Percentiles rank a stretch among this genome's conserved stretches.
Conservation (phyloP, 2,113 vertebrate genomes). For the Alces alces region DNA sequence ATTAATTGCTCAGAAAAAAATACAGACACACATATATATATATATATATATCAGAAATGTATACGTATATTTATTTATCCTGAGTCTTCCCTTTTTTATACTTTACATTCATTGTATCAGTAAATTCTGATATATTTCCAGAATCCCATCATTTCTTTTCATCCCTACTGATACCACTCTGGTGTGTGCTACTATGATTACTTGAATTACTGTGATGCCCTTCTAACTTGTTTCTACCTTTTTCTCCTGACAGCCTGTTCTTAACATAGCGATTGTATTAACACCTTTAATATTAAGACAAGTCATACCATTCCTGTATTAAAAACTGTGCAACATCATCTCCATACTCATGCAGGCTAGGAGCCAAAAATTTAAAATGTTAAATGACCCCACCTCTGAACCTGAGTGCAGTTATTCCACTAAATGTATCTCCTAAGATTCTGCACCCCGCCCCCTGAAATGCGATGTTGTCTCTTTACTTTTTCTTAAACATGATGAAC, state of each 20-base stretch:
- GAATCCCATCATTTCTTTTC: not conserved
- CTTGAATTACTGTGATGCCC: not conserved
- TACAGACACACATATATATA: not conserved
- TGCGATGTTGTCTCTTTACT: not conserved
- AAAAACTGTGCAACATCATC: not conserved
- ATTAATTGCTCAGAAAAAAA: not conserved
- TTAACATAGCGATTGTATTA: not conserved
- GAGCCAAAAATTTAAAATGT: not conserved
- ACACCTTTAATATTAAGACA: not conserved
- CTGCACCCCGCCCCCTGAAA: accelerated
- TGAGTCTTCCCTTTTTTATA: not conserved
- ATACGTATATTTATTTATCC: not conserved
- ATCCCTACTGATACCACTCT: not conserved
- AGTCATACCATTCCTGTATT: not conserved
- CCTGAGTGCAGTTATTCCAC: not conserved
- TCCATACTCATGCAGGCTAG: not conserved
- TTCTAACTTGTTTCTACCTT: not conserved
- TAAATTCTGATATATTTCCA: not conserved
- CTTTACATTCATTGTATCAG: not conserved
- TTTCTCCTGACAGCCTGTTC: not conserved
- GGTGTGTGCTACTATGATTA: not conserved
- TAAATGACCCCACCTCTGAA: not conserved
- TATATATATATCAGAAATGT: not conserved
- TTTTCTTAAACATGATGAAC: not conserved
- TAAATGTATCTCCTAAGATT: not conserved